phyloP scores from a whole-genome alignment of 2,888 invertebrate species.

The Nebria brevicollis region DNA sequence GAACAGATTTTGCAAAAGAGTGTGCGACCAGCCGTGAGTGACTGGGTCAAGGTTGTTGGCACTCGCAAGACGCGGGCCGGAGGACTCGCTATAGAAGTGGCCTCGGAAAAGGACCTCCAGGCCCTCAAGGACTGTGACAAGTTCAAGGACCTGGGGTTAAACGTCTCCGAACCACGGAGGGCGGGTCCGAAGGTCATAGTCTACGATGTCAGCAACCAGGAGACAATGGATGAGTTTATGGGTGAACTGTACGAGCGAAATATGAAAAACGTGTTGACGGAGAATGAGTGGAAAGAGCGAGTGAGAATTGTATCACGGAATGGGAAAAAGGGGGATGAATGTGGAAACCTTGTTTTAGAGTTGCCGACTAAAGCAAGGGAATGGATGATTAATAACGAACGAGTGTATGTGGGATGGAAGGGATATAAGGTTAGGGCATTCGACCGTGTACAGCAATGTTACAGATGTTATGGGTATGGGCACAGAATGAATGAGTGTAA shows the following conservation, averaged over 20 bases:
- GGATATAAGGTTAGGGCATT: not conserved
- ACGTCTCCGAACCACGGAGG: not conserved
- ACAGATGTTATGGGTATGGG: too few species aligned
- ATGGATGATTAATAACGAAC: not conserved
- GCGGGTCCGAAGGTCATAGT: not conserved
- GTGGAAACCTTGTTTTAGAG: not conserved
- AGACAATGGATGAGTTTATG: not conserved
- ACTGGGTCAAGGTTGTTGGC: not conserved
- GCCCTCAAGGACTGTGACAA: not conserved
- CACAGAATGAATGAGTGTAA: too few species aligned
- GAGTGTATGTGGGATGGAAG: not conserved
- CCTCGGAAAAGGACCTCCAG: not conserved
- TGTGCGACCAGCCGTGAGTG: not conserved
- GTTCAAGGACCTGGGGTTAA: not conserved
- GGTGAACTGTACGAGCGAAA: not conserved
- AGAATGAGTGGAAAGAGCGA: slow-evolving; percentile 10
- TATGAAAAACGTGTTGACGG: not conserved
- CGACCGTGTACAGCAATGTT: not conserved
- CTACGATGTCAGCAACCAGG: not conserved
- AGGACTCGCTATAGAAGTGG: not conserved
- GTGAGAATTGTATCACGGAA: not conserved
- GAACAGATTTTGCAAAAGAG: too few species aligned
- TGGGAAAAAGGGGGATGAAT: not conserved
- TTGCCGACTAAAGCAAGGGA: not conserved
- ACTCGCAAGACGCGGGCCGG: not conserved